phyloP scores from a whole-genome alignment of 2,888 invertebrate species.

The Leptothorax acervorum region DNA sequence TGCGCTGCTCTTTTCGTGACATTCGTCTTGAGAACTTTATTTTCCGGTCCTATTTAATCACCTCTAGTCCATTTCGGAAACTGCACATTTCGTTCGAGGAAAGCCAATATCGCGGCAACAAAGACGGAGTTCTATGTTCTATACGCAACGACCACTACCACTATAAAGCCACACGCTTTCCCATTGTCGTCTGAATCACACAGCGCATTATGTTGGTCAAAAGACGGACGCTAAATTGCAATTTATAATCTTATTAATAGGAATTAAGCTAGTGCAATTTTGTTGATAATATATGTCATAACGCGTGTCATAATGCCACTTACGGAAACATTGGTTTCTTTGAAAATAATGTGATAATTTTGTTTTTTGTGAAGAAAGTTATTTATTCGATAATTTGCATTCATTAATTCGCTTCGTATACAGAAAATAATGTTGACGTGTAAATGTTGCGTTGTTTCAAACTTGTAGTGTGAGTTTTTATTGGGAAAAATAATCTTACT shows the following conservation, averaged over 20 bases:
- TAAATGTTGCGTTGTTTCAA: too few relatives aligned
- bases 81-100: not conserved
- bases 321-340: slow-evolving; percentile 6
- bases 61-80: slow-evolving; percentile 1
- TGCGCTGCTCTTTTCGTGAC: not conserved
- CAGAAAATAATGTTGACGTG: too few relatives aligned
- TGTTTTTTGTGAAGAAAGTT: slow-evolving; percentile 20
- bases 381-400: too few relatives aligned
- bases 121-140: not conserved
- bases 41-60: not conserved
- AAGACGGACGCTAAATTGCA: slow-evolving; percentile 44
- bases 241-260: slow-evolving; percentile 53
- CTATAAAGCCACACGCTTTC: not conserved
- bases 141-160: not conserved
- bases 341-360: slow-evolving; percentile 33
- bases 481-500: too few relatives aligned
- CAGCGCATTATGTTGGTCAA: slow-evolving; percentile 1
- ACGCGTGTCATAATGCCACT: not conserved
- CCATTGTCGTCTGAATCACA: slow-evolving; percentile 1
- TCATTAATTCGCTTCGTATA: too few relatives aligned
- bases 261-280: slow-evolving; percentile 28
- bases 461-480: too few relatives aligned
- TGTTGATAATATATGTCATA: slow-evolving; percentile 45
- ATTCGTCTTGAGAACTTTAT: not conserved
- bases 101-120: slow-evolving; percentile 1